Evolutionary conservation across 2,888 invertebrate species (phyloP), one percentile per base, ranked within the genome.

Genomic region (Nomada fucata): DNA sequence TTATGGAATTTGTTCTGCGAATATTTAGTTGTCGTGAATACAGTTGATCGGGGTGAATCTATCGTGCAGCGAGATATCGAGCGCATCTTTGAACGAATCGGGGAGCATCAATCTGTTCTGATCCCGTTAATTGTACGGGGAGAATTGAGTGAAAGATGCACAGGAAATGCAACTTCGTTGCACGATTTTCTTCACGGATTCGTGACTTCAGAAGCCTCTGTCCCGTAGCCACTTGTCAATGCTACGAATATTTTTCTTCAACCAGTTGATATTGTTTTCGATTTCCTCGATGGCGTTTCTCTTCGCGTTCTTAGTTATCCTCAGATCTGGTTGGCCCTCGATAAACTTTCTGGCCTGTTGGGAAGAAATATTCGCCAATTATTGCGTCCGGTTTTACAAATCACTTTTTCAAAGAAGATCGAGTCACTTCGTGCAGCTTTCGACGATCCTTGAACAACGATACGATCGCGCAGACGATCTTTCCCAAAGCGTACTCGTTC

Each of bases 361-460:
- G 23, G 23, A 23, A 44, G 1, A 29, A 57, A 53, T 29, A 2
- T 42, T 20, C 15, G n/a, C 0, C 47, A 11, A 26, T 18, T 42
- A 55, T 20, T 44, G 7, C 7, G 23, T 47, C 7, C 50, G 11
- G 20, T 55, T 55, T 20, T 11, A 55, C 7, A 7, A 7, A 36
- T 36, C 36, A 7, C 18, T 29, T 13, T 0, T 20, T 29, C 3
- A 18, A 47, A 36, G 10, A 1, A n/a, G 50, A 9, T n/a, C 23
- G 18, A 11, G 9, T 79, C 26, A 83, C 83, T 44, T 83, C 77
- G 57, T 64, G 63, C n/a, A 83, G 23, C 18, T 29, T 67, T 20
- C 23, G 44, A 11, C 55, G 52, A 11, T 83, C 76, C 11, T 80
- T 83, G 15, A 83, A 82, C 60, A 74, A 18, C 23, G 68, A 84